Evolutionary conservation across 2,113 vertebrate species (phyloP), one percentile per base, ranked within the genome.

Genomic region (Anoplopoma fimbria): DNA sequence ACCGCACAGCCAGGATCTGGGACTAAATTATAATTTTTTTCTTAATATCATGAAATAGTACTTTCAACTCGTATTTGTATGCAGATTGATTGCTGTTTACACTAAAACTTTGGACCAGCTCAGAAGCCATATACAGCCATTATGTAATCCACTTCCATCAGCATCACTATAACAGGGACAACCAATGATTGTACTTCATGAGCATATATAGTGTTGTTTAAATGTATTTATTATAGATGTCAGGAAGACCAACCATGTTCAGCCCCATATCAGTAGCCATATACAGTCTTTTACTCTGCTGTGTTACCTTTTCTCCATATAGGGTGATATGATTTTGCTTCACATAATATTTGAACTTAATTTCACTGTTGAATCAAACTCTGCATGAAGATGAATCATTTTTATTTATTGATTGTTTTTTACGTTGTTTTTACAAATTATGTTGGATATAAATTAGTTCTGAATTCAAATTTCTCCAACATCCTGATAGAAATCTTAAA

Each of bases 211-310:
- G 31, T 58, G 12, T 6, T 36, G 7, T 79, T 14, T 77, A 4
- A 45, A 57, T n/a, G n/a, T n/a, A n/a, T n/a, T n/a, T n/a, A n/a
- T n/a, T n/a, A n/a, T n/a, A 40, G 36, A 21, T 68, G 69, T 62
- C 72, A 34, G 25, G 40, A 21, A 80, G 36, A 75, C 62, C 60
- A 71, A 58, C 78, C 47, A 53, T 14, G 9, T 75, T 75, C 86
- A 79, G 87, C 87, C 88, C 82, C 84, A 84, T 89, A 87, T 83
- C 81, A 72, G 70, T 71, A 86, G 77, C 63, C 85, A 84, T n/a
- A 38, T 47, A 38, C 34, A n/a, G 60, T 65, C 23, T 62, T 17
- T n/a, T 51, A 57, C 73, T 62, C 77, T 82, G 45, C 29, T 64
- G 65, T 85, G 55, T 75, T 47, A 14, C 45, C 40, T 64, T 49